phyloP scores from a whole-genome alignment of 2,888 invertebrate genomes.

The Loripinus fragilis region DNA sequence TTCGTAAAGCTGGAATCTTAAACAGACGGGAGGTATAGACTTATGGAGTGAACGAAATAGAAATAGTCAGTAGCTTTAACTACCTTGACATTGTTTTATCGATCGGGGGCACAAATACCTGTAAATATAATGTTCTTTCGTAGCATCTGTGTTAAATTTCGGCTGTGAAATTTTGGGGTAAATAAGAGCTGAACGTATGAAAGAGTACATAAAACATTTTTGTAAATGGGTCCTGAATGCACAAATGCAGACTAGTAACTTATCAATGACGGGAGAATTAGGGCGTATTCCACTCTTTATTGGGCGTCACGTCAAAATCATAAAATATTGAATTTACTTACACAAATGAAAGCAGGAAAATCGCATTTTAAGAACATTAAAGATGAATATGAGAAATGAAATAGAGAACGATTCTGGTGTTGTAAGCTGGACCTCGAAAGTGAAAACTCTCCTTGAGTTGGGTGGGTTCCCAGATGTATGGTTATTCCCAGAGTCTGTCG shows the following conservation, averaged over 20 bases:
- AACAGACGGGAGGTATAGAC: too few relatives aligned
- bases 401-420: background rate
- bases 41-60: too few relatives aligned
- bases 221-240: background rate
- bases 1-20: too few relatives aligned
- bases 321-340: too few relatives aligned
- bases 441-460: background rate
- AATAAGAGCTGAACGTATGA: background rate
- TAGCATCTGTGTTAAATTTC: too few relatives aligned
- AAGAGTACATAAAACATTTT: background rate
- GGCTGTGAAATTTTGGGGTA: background rate
- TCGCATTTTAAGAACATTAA: background rate
- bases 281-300: background rate
- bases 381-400: background rate
- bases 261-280: background rate
- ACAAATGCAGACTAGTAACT: background rate
- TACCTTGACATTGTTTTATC: too few relatives aligned
- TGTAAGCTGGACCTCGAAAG: background rate
- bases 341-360: background rate
- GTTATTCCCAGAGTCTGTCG: background rate
- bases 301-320: background rate
- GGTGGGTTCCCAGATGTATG: background rate
- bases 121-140: too few relatives aligned
- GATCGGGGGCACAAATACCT: too few relatives aligned
- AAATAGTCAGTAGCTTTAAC: too few relatives aligned